A percentile compares a stretch with the other conserved stretches of the same genome.
Evolutionary conservation across 1,140 invertebrate species (phyloP).

Genomic region (Lepidurus packardi): DNA sequence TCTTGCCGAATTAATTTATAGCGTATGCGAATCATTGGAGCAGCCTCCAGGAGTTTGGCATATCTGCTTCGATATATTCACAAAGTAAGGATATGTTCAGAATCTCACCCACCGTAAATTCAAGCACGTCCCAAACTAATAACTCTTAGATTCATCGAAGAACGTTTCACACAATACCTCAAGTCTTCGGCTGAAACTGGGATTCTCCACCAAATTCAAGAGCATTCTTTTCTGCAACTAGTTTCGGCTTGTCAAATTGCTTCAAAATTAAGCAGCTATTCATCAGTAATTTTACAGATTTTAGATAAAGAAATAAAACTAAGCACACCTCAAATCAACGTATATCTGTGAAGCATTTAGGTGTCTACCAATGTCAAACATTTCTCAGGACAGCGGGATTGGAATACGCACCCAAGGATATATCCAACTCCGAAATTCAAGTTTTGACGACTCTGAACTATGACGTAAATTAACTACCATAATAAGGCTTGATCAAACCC

Average conservation of each 20-base stretch:
- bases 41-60: neutral
- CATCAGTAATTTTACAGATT: neutral
- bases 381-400: neutral
- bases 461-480: neutral
- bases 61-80: conserved; percentile 10
- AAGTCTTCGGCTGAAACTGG: neutral
- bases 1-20: neutral
- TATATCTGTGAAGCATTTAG: neutral
- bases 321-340: neutral
- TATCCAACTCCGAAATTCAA: conserved; percentile 8
- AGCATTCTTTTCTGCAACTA: conserved; percentile 26
- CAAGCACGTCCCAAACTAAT: neutral
- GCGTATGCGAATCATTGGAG: conserved; percentile 4
- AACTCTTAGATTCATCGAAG: neutral
- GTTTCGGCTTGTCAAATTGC: conserved; percentile 24
- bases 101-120: neutral
- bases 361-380: neutral
- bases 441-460: conserved; percentile 24
- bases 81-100: neutral
- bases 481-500: neutral
- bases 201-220: neutral
- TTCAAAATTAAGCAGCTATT: conserved; percentile 17
- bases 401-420: neutral
- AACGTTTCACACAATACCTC: neutral
- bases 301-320: neutral